phyloP scores from a whole-genome alignment of 2,888 invertebrate species.

The Pyrocoelia pectoralis region DNA sequence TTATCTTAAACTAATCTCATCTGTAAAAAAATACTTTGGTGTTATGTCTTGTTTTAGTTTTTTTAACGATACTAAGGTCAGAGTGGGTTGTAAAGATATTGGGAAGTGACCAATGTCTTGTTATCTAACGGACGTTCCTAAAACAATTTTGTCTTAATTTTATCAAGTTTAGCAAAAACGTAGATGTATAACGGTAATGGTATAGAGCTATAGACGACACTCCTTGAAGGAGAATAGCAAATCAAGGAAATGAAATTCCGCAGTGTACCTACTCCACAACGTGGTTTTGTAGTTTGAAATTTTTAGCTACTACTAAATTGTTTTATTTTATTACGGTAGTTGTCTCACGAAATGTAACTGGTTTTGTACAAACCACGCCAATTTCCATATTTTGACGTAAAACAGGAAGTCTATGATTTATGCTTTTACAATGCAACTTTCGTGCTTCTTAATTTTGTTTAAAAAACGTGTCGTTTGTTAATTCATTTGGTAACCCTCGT shows the following conservation, averaged over 20 bases:
- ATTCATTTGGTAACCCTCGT: no score
- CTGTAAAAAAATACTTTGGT: slow-evolving; percentile 16
- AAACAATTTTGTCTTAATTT: neutral
- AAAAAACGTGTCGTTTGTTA: slow-evolving; percentile 23
- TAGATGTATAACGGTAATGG: neutral
- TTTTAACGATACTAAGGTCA: slow-evolving; percentile 17
- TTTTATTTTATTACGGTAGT: slow-evolving; percentile 14
- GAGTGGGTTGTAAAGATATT: slow-evolving; percentile 23
- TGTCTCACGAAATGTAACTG: slow-evolving; percentile 19
- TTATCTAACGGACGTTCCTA: neutral
- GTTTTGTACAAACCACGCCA: slow-evolving; percentile 16
- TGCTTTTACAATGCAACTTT: slow-evolving; percentile 27
- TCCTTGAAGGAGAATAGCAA: slow-evolving; percentile 2
- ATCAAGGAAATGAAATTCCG: slow-evolving; percentile 18
- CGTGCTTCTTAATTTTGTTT: slow-evolving; percentile 20
- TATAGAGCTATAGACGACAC: no score
- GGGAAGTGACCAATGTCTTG: neutral
- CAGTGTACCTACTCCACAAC: slow-evolving; percentile 3
- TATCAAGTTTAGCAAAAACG: neutral
- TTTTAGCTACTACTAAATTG: slow-evolving; percentile 9
- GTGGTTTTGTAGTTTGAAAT: slow-evolving; percentile 1
- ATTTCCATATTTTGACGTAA: slow-evolving; percentile 22
- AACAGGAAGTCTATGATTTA: slow-evolving; percentile 28
- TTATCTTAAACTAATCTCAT: slow-evolving; percentile 22
- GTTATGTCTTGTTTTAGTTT: slow-evolving; percentile 22